Percentiles rank a stretch among this genome's conserved stretches.
phyloP scores from a whole-genome alignment of 2,888 invertebrate genomes.

The Erynnis tages region DNA sequence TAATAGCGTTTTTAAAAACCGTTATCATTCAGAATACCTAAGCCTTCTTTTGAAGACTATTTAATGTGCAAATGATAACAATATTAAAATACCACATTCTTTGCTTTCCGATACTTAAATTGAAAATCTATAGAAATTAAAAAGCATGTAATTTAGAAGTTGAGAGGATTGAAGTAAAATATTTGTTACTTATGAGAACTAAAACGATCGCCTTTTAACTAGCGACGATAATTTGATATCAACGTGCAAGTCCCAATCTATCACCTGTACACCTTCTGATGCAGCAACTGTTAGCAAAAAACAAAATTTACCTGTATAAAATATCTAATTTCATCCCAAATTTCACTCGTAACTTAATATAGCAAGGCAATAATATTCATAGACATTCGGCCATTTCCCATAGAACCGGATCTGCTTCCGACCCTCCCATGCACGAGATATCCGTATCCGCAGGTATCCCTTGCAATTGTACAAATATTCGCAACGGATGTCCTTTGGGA shows the following conservation, averaged over 20 bases:
- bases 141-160: no score
- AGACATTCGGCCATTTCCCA: slow-evolving; percentile 19
- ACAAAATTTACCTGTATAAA: slow-evolving; percentile 18
- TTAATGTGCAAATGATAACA: no score
- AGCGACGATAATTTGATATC: no score
- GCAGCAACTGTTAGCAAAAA: neutral
- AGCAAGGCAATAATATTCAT: slow-evolving; percentile 9
- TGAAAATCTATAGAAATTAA: no score
- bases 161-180: no score
- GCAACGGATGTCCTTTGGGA: slow-evolving; percentile 34
- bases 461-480: slow-evolving; percentile 53
- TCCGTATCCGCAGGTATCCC: slow-evolving; percentile 44
- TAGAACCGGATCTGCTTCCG: slow-evolving; percentile 24
- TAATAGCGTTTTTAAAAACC: no score
- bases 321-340: slow-evolving; percentile 22
- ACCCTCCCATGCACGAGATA: slow-evolving; percentile 8
- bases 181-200: no score
- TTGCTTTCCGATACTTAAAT: no score
- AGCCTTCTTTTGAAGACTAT: no score
- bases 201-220: no score
- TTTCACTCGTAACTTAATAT: slow-evolving; percentile 24
- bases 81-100: no score
- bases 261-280: neutral
- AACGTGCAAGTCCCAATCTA: neutral
- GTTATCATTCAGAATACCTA: no score